Percentiles rank a stretch among this genome's conserved stretches.
phyloP scores from a whole-genome alignment of 92 coral and sea anemone genomes.

The Parazoanthus atlanticus region DNA sequence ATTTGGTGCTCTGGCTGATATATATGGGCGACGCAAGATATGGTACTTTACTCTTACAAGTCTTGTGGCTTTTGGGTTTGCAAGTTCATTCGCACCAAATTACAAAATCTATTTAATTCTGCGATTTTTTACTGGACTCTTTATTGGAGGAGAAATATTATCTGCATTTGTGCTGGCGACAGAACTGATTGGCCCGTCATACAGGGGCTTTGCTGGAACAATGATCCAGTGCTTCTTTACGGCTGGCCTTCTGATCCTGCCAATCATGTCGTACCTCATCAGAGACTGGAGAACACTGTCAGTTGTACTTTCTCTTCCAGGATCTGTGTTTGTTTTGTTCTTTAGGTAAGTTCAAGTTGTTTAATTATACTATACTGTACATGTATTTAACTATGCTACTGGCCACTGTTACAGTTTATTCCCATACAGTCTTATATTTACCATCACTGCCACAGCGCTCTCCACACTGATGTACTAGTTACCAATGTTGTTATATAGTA shows the following conservation, averaged over 20 bases:
- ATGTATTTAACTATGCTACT: too few relatives aligned
- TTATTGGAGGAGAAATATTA: conserved; percentile 90
- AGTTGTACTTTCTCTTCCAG: conserved; percentile 83
- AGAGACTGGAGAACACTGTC: conserved; percentile 97
- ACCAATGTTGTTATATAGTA: too few relatives aligned
- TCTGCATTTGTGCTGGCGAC: conserved; percentile 94
- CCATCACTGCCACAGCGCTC: too few relatives aligned
- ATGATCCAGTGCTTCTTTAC: conserved; percentile 95
- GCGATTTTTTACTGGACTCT: conserved; percentile 90
- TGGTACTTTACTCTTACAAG: conserved; percentile 91
- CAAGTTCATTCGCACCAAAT: conserved; percentile 90
- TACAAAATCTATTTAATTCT: conserved; percentile 66
- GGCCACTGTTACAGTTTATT: too few relatives aligned
- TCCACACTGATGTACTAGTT: too few relatives aligned
- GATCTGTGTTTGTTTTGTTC: conserved; percentile 87
- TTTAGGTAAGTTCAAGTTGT: conserved; percentile 76
- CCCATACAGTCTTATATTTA: too few relatives aligned
- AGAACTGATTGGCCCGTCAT: conserved; percentile 95
- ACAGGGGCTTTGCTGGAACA: conserved; percentile 92
- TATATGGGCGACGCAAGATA: conserved; percentile 83
- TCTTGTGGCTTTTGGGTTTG: conserved; percentile 84
- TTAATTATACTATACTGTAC: too few relatives aligned
- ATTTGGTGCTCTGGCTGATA: conserved; percentile 89
- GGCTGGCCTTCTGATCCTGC: conserved; percentile 84
- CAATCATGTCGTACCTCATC: conserved; percentile 80